Conservation (phyloP, 2,888 invertebrate genomes). For the Atherix ibis region DNA sequence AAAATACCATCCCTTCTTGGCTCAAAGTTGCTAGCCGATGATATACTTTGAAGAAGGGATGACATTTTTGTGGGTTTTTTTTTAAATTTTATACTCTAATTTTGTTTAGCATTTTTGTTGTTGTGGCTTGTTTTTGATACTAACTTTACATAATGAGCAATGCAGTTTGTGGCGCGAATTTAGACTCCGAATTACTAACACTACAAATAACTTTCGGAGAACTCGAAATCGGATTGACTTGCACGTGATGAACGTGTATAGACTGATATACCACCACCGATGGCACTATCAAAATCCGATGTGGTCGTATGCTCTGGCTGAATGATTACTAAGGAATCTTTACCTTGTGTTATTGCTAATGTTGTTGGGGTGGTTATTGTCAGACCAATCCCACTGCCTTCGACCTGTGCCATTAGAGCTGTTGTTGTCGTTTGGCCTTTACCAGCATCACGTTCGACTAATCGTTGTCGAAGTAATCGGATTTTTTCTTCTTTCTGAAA, state of each 20-base stretch:
- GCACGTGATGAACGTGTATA: slow-evolving; percentile 69
- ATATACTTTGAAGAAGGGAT: too few species aligned
- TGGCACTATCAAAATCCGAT: slow-evolving; percentile 48
- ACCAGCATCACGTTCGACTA: slow-evolving; percentile 60
- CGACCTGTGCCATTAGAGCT: slow-evolving; percentile 3
- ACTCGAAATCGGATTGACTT: slow-evolving; percentile 74
- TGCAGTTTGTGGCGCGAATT: too few species aligned
- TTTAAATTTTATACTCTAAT: too few species aligned
- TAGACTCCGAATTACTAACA: too few species aligned
- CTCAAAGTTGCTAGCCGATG: too few species aligned
- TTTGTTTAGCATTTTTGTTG: too few species aligned
- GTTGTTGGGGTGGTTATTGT: slow-evolving; percentile 35
- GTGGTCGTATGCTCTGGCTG: slow-evolving; percentile 57
- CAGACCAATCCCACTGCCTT: slow-evolving; percentile 6
- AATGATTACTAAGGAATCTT: slow-evolving; percentile 42
- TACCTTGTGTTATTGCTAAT: slow-evolving; percentile 56
- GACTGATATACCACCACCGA: slow-evolving; percentile 49
- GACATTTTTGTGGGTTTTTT: too few species aligned
- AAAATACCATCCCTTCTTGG: too few species aligned
- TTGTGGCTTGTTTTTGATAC: too few species aligned
- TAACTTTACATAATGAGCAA: too few species aligned
- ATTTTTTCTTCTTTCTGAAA: slow-evolving; percentile 79
- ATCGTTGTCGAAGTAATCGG: slow-evolving; percentile 59
- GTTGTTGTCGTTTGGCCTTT: slow-evolving; percentile 31
- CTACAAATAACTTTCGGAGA: slow-evolving; percentile 74